Evolutionary conservation across 1,140 invertebrate genomes (phyloP), one percentile per base, ranked within the genome.

Genomic region (Trichomalopsis sarcophagae): DNA sequence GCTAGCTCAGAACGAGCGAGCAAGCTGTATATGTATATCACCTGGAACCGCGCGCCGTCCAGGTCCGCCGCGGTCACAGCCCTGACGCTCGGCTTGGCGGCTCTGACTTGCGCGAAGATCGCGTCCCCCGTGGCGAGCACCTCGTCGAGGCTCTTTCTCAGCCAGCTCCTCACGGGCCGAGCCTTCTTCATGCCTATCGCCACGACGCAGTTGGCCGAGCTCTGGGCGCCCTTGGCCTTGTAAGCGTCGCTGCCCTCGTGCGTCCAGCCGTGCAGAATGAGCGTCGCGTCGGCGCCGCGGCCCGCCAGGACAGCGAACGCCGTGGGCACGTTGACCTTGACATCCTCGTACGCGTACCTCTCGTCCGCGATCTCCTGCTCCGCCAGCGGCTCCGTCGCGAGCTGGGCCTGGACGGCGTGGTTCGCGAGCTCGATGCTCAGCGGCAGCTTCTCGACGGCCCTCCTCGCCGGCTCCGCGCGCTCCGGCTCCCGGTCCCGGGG

Each of bases 201-300:
- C 79, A 90, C 84, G 0, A 91, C 87, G 50, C 92, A 93, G 78
- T 90, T 91, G 0, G 88, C 88, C 3, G 89, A 87, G 50, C 90
- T 91, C 69, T 92, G 91, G 1, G 68, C 86, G 2, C 91, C 92
- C 71, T 91, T 91, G 0, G 88, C 89, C 69, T 90, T 92, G 82
- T 92, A 92, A 9, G 87, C 73, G 0, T 89, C 89, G 50, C 87
- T 89, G 10, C n/a, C 71, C 40, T 92, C 89, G 47, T 92, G 90
- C 0, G 91, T 92, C 80, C 88, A 81, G 2, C 92, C 92, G 47
- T 90, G 91, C 40, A 93, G 86, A 27, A 93, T 90, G 0, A 88
- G 2, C 82, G 50, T 86, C 82, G 17, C 88, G 33, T 36, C 82
- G 0, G 21, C 6, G 33, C 9, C 9, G 40, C 40, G 33, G 33